Base-by-base conservation (phyloP, 2,113 vertebrate species). In the Pycnonotus jocosus region DNA sequence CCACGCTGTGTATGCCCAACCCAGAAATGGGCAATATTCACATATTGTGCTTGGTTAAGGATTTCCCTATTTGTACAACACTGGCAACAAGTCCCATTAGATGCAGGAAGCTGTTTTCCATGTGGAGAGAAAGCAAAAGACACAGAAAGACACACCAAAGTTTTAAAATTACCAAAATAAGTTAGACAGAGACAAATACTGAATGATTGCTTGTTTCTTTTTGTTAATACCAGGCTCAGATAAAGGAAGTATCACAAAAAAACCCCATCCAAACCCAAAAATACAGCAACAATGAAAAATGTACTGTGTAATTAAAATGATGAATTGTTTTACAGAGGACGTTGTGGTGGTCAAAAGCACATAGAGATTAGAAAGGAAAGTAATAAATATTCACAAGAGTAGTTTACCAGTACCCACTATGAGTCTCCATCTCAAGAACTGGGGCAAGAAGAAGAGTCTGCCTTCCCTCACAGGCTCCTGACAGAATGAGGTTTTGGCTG, bases 1-100 rank as follows among this genome's bases (percentile, higher is more conserved):
- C 54, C 23, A 48, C 21, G 16, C 6, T 24, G 33, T 0, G 0
- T 6, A 20, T 38, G n/a, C 44, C 37, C 48, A 42, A 22, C 23
- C 48, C 40, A 91, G 50, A 72, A 81, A 72, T 0, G 0, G 47
- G 40, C 14, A 60, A 71, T 24, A 50, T 20, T 72, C 45, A 61
- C 1, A 1, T 25, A n/a, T 18, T 27, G 25, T 10, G 22, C 21
- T 72, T 56, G 48, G n/a, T 57, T 85, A 86, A 17, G 11, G 65
- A 60, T n/a, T 71, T 61, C 70, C 45, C 65, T 71, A 0, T 2
- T 6, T 7, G 10, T 31, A 77, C 16, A 61, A 38, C 44, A 19
- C 13, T 30, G 64, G 15, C 58, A 92, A n/a, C n/a, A 73, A 58
- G 33, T 47, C 61, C 76, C 54, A 15, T 14, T 19, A 62, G 77